Percentiles rank a stretch among this genome's conserved stretches.
Conservation (phyloP, 2,113 vertebrate genomes). For the Climacteris rufus region DNA sequence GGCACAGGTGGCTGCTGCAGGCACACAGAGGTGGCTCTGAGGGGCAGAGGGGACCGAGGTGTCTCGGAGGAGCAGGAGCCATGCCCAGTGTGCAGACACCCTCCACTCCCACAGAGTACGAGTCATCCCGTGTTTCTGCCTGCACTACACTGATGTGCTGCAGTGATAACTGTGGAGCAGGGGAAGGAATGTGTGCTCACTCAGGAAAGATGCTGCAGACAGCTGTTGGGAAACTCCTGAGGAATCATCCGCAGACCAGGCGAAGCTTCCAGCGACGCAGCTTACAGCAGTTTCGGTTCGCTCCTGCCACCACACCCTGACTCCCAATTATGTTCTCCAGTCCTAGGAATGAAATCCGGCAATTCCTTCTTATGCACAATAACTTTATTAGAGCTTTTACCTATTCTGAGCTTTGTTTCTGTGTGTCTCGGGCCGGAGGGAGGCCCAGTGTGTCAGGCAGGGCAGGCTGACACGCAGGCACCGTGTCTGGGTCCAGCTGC, state of each 20-base stretch:
- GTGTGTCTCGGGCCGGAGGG: background rate
- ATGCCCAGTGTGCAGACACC: background rate
- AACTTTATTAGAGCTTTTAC: background rate
- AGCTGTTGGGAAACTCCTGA: conserved; percentile 34
- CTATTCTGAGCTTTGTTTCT: background rate
- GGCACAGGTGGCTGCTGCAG: background rate
- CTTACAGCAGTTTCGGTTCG: conserved; percentile 35
- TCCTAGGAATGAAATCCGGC: background rate
- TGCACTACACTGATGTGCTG: background rate
- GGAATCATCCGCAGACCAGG: background rate
- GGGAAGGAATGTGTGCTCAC: background rate
- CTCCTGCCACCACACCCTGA: conserved; percentile 43
- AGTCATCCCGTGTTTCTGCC: background rate
- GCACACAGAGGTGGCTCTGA: background rate
- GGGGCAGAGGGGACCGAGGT: background rate
- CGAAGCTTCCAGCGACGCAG: background rate
- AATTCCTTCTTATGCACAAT: background rate
- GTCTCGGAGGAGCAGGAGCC: background rate
- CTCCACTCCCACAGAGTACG: background rate
- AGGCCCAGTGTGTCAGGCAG: background rate
- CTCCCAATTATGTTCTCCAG: conserved; percentile 47
- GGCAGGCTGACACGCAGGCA: background rate
- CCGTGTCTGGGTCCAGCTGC: background rate
- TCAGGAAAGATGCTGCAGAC: background rate
- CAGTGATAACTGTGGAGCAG: background rate